Base-by-base conservation (phyloP, 2,888 invertebrate genomes). In the Caenorhabditis becei region DNA sequence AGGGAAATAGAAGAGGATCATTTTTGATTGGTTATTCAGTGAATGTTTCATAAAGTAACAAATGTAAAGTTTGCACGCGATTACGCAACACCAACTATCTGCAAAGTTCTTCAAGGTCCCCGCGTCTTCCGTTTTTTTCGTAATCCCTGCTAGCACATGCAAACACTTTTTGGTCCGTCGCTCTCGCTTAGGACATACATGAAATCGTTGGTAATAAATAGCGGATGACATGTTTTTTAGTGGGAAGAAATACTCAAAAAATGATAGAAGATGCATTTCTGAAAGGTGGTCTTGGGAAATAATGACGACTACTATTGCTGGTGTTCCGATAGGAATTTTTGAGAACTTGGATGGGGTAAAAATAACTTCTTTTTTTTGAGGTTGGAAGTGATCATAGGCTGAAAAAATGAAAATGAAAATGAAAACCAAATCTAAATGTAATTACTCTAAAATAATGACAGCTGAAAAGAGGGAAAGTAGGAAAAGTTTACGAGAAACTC, bases 61-160 rank as follows among this genome's bases (percentile, higher is more conserved):
- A 61, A 53, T 62, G 53, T 54, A 41, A 62, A 62, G 41, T 47
- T 62, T 63, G 71, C 71, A 72, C 71, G 71, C 47, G n/a, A 47
- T 20, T 54, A 71, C 53, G 53, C 65, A 65, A 58, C 59, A 58
- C 26, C 49, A 59, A 74, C 24, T 24, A 51, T 51, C 24, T 51
- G 51, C 24, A 51, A n/a, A 10, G 47, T 47, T 47, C 47, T 47
- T 20, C n/a, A n/a, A n/a, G n/a, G n/a, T n/a, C n/a, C n/a, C n/a
- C n/a, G n/a, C n/a, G n/a, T n/a, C n/a, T n/a, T n/a, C n/a, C n/a
- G n/a, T n/a, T n/a, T n/a, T n/a, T n/a, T 53, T 51, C 62, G 54
- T 71, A 71, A 71, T 71, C 62, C 62, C 56, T 71, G 54, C 62
- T 71, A 63, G 56, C 71, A 63, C 61, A 71, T 62, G 71, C 71